Percentiles rank a stretch among this genome's conserved stretches.
Evolutionary conservation across 2,113 vertebrate genomes (phyloP).

Genomic region (Callocephalon fimbriatum): DNA sequence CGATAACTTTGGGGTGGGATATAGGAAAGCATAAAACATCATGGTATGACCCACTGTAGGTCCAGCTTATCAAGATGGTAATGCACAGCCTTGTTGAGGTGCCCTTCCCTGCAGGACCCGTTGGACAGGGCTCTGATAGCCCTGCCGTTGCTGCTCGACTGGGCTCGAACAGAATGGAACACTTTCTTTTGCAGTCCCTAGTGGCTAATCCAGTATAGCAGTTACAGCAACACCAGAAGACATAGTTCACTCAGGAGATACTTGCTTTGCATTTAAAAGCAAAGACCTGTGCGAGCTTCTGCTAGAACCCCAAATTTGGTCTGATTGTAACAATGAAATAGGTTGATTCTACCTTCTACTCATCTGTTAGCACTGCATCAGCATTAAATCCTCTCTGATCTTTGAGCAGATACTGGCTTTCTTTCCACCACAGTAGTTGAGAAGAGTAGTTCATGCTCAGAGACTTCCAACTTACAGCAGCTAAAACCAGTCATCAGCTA

Average conservation of each 20-base stretch:
- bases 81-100: rapidly evolving
- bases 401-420: not conserved
- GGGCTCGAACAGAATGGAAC: not conserved
- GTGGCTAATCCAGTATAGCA: not conserved
- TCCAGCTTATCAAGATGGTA: not conserved
- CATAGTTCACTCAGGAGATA: not conserved
- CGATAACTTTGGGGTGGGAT: not conserved
- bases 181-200: not conserved
- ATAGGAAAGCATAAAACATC: not conserved
- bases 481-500: not conserved
- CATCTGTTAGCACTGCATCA: not conserved
- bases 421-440: not conserved
- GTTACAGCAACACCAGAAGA: not conserved
- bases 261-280: not conserved
- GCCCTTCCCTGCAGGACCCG: not conserved
- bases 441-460: not conserved
- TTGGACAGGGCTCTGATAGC: not conserved
- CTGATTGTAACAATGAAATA: not conserved
- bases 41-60: not conserved
- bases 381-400: not conserved
- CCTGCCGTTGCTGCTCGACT: not conserved
- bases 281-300: not conserved
- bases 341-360: not conserved
- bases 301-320: not conserved
- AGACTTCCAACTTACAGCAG: not conserved